These are phyloP conservation scores for Tigriopus californicus DNA, from an alignment of 2,888 invertebrate genomes.

Conservation along the genomic window DNA sequence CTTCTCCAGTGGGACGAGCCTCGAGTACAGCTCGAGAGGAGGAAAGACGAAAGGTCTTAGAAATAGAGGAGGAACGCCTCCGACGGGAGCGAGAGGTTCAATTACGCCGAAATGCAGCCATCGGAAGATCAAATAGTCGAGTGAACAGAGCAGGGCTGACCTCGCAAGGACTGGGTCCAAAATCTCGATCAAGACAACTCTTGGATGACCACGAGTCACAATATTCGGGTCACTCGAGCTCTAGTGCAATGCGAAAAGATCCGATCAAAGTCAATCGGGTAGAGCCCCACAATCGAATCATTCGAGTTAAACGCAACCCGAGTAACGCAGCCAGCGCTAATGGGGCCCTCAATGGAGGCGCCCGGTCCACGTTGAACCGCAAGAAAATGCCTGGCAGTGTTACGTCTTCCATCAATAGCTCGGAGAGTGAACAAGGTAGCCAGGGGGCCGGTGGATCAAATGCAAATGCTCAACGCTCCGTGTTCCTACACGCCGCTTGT, in stretches of 20 bases:
- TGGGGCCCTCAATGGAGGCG: not conserved
- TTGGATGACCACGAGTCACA: not conserved
- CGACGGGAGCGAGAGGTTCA: not conserved
- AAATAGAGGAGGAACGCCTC: conserved; percentile 5
- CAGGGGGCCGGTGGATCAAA: conserved; percentile 18
- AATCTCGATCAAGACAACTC: not conserved
- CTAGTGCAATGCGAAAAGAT: not conserved
- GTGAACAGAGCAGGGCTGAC: not conserved
- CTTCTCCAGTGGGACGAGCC: not conserved
- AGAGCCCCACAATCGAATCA: not conserved
- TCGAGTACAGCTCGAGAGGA: not conserved
- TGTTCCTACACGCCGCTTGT: conserved; percentile 22
- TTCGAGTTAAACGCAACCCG: not conserved
- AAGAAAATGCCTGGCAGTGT: conserved; percentile 1
- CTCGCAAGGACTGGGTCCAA: not conserved
- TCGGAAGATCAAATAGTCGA: not conserved
- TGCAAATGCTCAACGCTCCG: conserved; percentile 20
- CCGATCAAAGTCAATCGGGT: conserved; percentile 5
- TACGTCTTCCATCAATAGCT: conserved; percentile 18
- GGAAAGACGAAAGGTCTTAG: conserved; percentile 6
- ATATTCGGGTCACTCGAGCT: not conserved
- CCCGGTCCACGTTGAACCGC: not conserved
- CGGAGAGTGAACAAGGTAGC: conserved; percentile 20
- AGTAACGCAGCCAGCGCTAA: not conserved
- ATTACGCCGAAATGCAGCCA: not conserved